Percentiles rank a stretch among this genome's conserved stretches.
phyloP scores from a whole-genome alignment of 2,888 invertebrate genomes.

The Cepaea hortensis region DNA sequence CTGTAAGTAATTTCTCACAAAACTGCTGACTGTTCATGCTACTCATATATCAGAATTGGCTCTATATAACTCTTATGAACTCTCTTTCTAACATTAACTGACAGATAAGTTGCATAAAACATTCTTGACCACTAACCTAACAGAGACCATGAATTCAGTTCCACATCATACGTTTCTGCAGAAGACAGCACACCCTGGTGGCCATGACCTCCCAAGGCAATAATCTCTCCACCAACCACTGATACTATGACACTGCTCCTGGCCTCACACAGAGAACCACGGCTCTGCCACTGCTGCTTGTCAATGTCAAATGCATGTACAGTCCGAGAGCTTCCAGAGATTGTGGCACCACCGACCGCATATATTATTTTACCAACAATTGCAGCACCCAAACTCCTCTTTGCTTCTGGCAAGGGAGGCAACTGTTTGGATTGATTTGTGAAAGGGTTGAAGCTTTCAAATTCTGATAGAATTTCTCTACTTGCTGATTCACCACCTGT shows the following conservation, averaged over 20 bases:
- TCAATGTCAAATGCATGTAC: constrained; percentile 52
- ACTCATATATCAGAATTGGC: no score
- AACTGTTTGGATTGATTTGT: constrained; percentile 46
- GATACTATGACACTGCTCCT: constrained; percentile 48
- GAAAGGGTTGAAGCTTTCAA: constrained; percentile 51
- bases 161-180: constrained; percentile 50
- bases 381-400: constrained; percentile 50
- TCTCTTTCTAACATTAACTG: no score
- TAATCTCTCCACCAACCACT: constrained; percentile 42
- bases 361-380: constrained; percentile 51
- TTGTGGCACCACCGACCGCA: constrained; percentile 50
- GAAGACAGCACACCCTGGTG: constrained; percentile 45
- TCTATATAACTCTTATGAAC: no score
- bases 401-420: constrained; percentile 46
- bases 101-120: neutral
- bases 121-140: constrained; percentile 46
- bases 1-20: no score
- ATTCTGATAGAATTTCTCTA: constrained; percentile 47
- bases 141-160: constrained; percentile 47
- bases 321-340: constrained; percentile 11
- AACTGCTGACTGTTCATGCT: no score
- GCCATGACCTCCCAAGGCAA: constrained; percentile 52
- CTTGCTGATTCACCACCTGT: constrained; percentile 51
- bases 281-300: constrained; percentile 45
- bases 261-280: constrained; percentile 43